phyloP scores from a whole-genome alignment of 2,888 invertebrate species.

The Lasius fuliginosus region DNA sequence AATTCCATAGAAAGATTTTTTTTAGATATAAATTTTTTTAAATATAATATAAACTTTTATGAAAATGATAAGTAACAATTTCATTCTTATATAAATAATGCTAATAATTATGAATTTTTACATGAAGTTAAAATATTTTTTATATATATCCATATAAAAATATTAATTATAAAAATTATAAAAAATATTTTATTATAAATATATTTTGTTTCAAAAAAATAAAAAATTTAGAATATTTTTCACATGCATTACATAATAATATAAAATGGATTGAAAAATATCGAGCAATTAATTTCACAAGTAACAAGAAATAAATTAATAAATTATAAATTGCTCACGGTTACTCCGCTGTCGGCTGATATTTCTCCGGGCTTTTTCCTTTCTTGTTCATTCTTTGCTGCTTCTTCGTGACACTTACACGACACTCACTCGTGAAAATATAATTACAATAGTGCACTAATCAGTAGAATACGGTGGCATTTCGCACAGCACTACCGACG shows the following conservation, averaged over 20 bases:
- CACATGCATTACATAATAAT: neutral
- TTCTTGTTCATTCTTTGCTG: neutral
- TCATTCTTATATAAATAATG: neutral
- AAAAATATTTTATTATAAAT: neutral
- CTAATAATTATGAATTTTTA: neutral
- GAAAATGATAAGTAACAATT: neutral
- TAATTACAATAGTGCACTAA: neutral
- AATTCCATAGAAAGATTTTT: neutral
- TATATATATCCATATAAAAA: neutral
- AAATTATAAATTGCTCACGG: neutral
- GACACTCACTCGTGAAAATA: neutral
- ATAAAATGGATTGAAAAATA: neutral
- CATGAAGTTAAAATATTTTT: neutral
- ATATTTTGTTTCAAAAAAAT: neutral
- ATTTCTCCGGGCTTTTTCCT: neutral
- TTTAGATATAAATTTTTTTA: neutral
- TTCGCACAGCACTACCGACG: neutral
- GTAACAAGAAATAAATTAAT: neutral
- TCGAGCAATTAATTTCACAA: neutral
- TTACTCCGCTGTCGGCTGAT: neutral
- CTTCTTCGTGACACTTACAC: neutral
- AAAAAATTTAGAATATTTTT: neutral
- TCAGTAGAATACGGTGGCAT: neutral
- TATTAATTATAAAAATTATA: neutral
- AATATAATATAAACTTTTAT: neutral